Evolutionary conservation across 1,140 invertebrate species (phyloP).

Genomic region (Lepidurus apus): DNA sequence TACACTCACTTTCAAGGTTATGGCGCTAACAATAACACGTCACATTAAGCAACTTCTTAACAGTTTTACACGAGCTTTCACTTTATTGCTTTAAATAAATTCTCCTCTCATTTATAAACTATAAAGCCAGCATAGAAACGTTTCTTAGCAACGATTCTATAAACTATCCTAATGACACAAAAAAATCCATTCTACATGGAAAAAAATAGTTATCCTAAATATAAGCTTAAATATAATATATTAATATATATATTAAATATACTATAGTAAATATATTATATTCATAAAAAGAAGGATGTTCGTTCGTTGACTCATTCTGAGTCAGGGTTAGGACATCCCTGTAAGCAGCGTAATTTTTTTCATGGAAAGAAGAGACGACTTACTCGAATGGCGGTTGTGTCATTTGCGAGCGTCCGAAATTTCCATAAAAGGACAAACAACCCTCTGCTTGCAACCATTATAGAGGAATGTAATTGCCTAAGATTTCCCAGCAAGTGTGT

Average conservation of each 20-base stretch:
- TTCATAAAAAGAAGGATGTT: too few species aligned
- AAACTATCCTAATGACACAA: too few species aligned
- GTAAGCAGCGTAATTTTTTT: background rate
- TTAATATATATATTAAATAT: too few species aligned
- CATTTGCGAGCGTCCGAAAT: background rate
- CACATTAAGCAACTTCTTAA: background rate
- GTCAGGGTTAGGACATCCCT: conserved; percentile 17
- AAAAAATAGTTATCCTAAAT: too few species aligned
- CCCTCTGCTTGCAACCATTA: background rate
- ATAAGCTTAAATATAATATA: too few species aligned
- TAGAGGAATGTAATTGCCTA: conserved; percentile 1
- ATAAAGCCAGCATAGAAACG: too few species aligned
- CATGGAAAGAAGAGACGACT: background rate
- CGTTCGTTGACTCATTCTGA: background rate
- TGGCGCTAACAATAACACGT: background rate
- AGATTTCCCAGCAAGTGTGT: background rate
- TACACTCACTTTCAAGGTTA: too few species aligned
- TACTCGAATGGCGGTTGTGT: background rate
- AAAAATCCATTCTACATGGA: too few species aligned
- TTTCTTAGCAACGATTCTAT: too few species aligned
- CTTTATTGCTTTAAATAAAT: too few species aligned
- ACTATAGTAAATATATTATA: too few species aligned
- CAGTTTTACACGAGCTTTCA: background rate
- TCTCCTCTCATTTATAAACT: too few species aligned
- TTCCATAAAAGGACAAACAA: conserved; percentile 10